Base-by-base conservation (phyloP, 2,888 invertebrate species). In the Lamproptera curius region DNA sequence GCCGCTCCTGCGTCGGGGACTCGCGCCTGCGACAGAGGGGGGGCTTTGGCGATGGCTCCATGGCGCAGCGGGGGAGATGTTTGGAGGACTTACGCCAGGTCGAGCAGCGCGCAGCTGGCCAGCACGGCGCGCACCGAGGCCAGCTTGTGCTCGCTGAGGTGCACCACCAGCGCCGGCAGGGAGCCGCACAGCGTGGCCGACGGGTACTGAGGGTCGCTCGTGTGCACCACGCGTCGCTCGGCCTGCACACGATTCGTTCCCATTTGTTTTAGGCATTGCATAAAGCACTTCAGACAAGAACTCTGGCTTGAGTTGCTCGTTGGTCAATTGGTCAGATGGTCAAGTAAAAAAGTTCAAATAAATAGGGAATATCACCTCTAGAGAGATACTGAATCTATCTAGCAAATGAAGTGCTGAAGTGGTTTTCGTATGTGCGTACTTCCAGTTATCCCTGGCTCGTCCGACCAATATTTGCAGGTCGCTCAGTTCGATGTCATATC, bases 81-180 rank as follows among this genome's bases (percentile, higher is more conserved):
- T n/a, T n/a, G n/a, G n/a, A 28, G 28, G 2, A 40, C 44, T 48
- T 28, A 47, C 48, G 39, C 39, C 31, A 17, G 38, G 34, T 39
- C 26, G 26, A 23, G 17, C 17, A 45, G 46, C 6, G 40, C 28
- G 42, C 53, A 52, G 50, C 55, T 39, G 38, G 87, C 36, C 76
- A 87, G 56, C 48, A 79, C 77, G 53, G 75, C 70, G 49, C 82
- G 74, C 53, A 81, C 75, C 42, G 82, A 79, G 55, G 67, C 61
- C 63, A 98, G 93, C 88, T 98, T 98, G 62, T 93, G 92, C 74
- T 98, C 97, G 81, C 95, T 97, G 37, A 98, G 90, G 77, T 98
- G 98, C 42, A 94, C 94, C 26, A 95, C 93, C 13, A 98, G 89
- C 73, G 94, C 92, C 0, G 97, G 97, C 58, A 98, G 88, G 54